These are phyloP conservation scores for Yponomeuta sedellus DNA, from an alignment of 2,888 invertebrate genomes.

Conservation along the genomic window DNA sequence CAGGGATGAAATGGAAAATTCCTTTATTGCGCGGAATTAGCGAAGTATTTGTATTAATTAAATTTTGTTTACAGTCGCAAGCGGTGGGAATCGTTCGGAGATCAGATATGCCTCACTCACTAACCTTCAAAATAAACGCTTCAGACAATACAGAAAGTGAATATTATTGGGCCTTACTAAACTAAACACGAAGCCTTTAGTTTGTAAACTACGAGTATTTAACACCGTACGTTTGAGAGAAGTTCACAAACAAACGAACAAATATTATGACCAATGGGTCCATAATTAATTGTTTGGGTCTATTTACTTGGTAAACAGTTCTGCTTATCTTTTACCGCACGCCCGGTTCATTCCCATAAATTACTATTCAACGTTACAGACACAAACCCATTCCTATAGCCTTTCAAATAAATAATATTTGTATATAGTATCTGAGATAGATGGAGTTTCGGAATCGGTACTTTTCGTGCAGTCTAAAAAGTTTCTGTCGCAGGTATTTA, in stretches of 20 bases:
- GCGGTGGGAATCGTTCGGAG: neutral
- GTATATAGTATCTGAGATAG: too few species aligned
- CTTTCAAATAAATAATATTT: too few species aligned
- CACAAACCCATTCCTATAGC: too few species aligned
- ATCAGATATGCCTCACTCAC: neutral
- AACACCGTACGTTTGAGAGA: slow-evolving; percentile 28
- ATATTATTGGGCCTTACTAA: neutral
- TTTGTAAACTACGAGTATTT: neutral
- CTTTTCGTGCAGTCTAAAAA: too few species aligned
- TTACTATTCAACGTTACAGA: slow-evolving; percentile 7
- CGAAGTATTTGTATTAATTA: slow-evolving; percentile 11
- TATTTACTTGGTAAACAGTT: slow-evolving; percentile 66
- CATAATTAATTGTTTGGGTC: slow-evolving; percentile 66
- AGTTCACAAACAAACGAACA: slow-evolving; percentile 55
- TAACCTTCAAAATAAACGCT: neutral
- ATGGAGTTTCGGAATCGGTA: too few species aligned
- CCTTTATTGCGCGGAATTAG: slow-evolving; percentile 10
- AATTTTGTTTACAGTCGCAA: slow-evolving; percentile 1
- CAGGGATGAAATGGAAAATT: slow-evolving; percentile 9
- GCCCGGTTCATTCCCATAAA: slow-evolving; percentile 28
- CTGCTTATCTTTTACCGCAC: slow-evolving; percentile 68
- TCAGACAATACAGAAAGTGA: neutral
- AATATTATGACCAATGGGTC: slow-evolving; percentile 72
- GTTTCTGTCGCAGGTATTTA: too few species aligned
- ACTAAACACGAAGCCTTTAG: neutral